Percentiles rank a stretch among this genome's conserved stretches.
These are phyloP conservation scores for Stictonetta naevosa DNA, from an alignment of 2,113 vertebrate species.

Conservation along the genomic window DNA sequence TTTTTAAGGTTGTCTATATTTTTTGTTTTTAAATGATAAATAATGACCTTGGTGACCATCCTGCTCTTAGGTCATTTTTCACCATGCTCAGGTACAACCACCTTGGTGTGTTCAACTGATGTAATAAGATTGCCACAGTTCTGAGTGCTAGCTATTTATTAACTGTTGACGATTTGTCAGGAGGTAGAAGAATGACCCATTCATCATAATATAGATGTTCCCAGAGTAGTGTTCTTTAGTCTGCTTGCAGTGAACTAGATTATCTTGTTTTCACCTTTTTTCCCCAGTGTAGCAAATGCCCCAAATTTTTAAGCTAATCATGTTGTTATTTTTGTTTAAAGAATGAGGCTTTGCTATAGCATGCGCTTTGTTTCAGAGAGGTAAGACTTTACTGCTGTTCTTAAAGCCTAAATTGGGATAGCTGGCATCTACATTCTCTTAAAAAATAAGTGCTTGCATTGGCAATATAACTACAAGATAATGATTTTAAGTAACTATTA, in stretches of 20 bases:
- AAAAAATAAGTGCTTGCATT: background rate
- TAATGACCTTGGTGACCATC: background rate
- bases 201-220: background rate
- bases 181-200: background rate
- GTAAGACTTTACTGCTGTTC: background rate
- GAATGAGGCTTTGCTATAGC: background rate
- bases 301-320: accelerated
- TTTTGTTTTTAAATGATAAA: background rate
- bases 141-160: background rate
- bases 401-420: background rate
- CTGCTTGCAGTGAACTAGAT: background rate
- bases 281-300: background rate
- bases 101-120: background rate
- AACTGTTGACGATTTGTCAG: background rate
- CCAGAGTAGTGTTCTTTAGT: background rate
- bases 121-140: background rate
- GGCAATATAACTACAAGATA: background rate
- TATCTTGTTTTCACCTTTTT: background rate
- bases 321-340: background rate
- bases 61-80: background rate
- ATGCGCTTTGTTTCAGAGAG: background rate
- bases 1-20: background rate
- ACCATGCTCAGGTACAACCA: background rate
- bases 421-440: background rate
- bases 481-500: background rate